Evolutionary conservation across 2,113 vertebrate genomes (phyloP).

Genomic region (Pardalotus punctatus): DNA sequence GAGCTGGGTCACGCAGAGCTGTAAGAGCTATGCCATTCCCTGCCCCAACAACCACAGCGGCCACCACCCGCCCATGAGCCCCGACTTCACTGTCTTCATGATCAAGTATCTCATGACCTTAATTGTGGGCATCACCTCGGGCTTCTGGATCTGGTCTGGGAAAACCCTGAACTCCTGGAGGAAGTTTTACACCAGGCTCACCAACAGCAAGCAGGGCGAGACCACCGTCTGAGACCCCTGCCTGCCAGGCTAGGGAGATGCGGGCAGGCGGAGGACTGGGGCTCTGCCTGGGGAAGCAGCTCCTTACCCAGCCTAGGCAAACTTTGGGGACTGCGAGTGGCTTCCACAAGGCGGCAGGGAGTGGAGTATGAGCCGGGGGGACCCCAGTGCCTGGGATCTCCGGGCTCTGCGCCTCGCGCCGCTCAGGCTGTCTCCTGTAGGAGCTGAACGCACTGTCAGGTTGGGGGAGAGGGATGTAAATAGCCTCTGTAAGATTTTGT

Average conservation of each 20-base stretch:
- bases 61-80: slow-evolving; percentile 86
- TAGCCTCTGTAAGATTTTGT: slow-evolving; percentile 91
- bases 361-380: neutral
- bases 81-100: slow-evolving; percentile 98
- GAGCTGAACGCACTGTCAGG: slow-evolving; percentile 44
- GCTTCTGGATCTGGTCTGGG: slow-evolving; percentile 98
- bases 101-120: slow-evolving; percentile 98
- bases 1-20: slow-evolving; percentile 90
- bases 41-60: slow-evolving; percentile 78
- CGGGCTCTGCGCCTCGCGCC: neutral
- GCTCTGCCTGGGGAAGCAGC: neutral
- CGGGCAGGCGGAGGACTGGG: neutral
- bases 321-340: neutral
- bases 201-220: slow-evolving; percentile 92
- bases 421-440: neutral
- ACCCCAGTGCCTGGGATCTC: neutral
- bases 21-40: slow-evolving; percentile 90
- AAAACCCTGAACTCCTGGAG: slow-evolving; percentile 97
- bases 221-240: slow-evolving; percentile 84
- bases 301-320: neutral
- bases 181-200: slow-evolving; percentile 95
- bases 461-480: slow-evolving; percentile 82
- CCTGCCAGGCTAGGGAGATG: neutral
- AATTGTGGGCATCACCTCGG: slow-evolving; percentile 96
- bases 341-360: neutral